phyloP scores from a whole-genome alignment of 2,113 vertebrate species.

The Neotoma lepida region DNA sequence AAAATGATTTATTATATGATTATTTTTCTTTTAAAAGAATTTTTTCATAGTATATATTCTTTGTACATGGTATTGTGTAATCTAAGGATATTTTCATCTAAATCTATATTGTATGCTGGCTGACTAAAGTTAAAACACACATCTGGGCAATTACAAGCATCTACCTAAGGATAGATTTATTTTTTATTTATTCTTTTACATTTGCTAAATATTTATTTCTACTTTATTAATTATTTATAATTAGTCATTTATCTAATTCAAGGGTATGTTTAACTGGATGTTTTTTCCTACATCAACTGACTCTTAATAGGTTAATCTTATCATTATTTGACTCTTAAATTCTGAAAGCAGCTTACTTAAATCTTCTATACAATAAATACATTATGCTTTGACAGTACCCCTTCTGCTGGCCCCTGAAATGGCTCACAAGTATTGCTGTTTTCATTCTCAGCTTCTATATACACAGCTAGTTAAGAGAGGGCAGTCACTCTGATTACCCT shows the following conservation, averaged over 20 bases:
- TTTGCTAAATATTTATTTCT: conserved; percentile 22
- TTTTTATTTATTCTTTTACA: background rate
- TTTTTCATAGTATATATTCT: background rate
- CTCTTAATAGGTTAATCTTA: background rate
- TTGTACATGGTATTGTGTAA: background rate
- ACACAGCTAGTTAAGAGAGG: background rate
- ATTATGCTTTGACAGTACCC: background rate
- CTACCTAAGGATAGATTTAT: background rate
- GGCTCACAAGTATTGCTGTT: conserved; percentile 6
- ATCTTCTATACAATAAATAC: background rate
- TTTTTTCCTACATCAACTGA: conserved; percentile 34
- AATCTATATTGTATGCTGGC: background rate
- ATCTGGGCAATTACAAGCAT: background rate
- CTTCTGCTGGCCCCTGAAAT: background rate
- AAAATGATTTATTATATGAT: background rate
- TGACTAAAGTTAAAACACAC: background rate
- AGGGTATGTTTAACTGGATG: background rate
- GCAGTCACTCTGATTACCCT: background rate
- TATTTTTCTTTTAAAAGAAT: background rate
- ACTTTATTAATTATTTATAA: background rate
- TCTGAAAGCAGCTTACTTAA: background rate
- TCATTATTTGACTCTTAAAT: background rate
- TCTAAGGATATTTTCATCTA: background rate
- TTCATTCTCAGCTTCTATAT: background rate
- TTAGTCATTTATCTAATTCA: conserved; percentile 41